These are phyloP conservation scores for Carcina quercana DNA, from an alignment of 2,888 invertebrate species.

Conservation along the genomic window DNA sequence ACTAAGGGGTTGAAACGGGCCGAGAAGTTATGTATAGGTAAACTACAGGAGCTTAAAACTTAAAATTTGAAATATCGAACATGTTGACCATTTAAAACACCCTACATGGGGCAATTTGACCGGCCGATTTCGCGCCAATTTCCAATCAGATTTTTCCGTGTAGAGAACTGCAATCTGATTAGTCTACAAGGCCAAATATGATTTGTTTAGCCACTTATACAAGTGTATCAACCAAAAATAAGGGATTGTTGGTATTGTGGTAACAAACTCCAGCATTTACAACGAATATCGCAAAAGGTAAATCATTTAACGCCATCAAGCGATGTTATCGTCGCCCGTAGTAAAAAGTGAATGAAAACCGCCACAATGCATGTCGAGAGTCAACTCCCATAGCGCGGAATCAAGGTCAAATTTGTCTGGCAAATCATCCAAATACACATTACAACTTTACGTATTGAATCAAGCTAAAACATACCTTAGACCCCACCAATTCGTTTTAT, in stretches of 20 bases:
- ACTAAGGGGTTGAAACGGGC: too few relatives aligned
- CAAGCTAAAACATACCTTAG: conserved; percentile 4
- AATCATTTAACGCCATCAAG: conserved; percentile 21
- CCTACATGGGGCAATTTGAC: too few relatives aligned
- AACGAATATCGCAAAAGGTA: conserved; percentile 6
- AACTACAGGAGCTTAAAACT: too few relatives aligned
- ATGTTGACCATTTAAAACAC: too few relatives aligned
- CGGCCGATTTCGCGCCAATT: too few relatives aligned
- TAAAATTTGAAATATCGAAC: too few relatives aligned
- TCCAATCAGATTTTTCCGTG: too few relatives aligned
- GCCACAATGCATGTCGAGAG: conserved; percentile 51
- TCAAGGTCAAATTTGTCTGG: conserved; percentile 66
- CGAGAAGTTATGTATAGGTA: too few relatives aligned
- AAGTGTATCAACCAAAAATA: background rate
- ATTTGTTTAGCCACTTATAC: background rate
- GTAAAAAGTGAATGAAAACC: conserved; percentile 61
- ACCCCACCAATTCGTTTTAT: background rate
- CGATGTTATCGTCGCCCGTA: conserved; percentile 30
- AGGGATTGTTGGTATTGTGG: background rate
- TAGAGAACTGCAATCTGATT: too few relatives aligned
- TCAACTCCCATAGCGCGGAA: conserved; percentile 49
- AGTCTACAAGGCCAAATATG: too few relatives aligned
- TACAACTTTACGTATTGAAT: conserved; percentile 18
- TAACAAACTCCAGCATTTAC: conserved; percentile 3
- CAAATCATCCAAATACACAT: conserved; percentile 49